Evolutionary conservation across 2,797 vertebrate genomes (phyloP).

Genomic region (Pagetopsis macropterus): DNA sequence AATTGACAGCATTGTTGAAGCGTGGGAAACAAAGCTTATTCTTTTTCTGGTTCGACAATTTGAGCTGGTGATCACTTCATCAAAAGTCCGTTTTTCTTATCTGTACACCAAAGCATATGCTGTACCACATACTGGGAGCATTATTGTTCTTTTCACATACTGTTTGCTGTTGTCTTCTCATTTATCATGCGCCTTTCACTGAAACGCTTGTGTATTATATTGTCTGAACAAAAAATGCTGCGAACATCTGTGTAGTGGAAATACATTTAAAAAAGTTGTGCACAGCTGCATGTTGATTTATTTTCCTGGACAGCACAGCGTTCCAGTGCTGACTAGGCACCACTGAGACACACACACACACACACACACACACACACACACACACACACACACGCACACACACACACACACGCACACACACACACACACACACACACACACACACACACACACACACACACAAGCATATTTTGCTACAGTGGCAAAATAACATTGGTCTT

Average conservation of each 20-base stretch:
- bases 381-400: conserved; percentile 4
- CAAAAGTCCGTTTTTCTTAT: not conserved
- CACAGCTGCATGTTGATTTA: conserved; percentile 62
- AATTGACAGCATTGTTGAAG: conserved; percentile 12
- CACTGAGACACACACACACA: not conserved
- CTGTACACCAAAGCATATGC: not conserved
- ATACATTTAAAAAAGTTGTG: conserved; percentile 52
- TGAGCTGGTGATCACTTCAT: not conserved
- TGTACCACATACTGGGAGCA: not conserved
- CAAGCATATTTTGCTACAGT: conserved; percentile 7
- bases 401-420: conserved; percentile 6
- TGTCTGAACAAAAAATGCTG: conserved; percentile 39
- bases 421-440: conserved; percentile 13
- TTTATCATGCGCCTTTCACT: conserved; percentile 31
- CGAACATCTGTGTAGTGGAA: conserved; percentile 53
- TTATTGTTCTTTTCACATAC: conserved; percentile 11
- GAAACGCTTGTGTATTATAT: conserved; percentile 24
- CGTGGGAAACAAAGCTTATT: not conserved
- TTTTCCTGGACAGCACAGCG: conserved; percentile 51
- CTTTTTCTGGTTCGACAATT: conserved; percentile 28
- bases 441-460: conserved; percentile 3
- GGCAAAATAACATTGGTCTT: not conserved
- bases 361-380: conserved; percentile 13
- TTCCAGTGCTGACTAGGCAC: conserved; percentile 58
- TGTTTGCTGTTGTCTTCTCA: conserved; percentile 18